Conservation (phyloP, 2,888 invertebrate genomes). For the Chymomyza fuscimana region DNA sequence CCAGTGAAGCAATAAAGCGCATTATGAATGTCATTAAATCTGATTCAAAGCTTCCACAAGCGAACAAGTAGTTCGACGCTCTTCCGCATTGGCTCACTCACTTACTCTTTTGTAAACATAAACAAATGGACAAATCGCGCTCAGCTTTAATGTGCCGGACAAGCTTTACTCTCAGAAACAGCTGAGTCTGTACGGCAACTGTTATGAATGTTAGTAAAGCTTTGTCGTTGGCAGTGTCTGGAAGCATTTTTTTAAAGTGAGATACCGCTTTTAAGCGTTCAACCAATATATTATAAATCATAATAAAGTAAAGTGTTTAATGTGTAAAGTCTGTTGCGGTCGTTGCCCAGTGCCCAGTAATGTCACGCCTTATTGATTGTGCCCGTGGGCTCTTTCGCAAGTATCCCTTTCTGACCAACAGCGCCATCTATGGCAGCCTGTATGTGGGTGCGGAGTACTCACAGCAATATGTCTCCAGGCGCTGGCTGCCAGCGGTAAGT, state of each 20-base stretch:
- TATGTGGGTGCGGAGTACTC: constrained; percentile 90
- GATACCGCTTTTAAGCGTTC: background rate
- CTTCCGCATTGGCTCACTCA: background rate
- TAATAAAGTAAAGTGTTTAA: background rate
- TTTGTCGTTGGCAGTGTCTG: background rate
- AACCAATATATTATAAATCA: background rate
- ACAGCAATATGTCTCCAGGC: constrained; percentile 87
- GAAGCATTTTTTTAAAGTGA: background rate
- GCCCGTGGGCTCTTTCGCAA: constrained; percentile 78
- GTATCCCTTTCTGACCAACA: constrained; percentile 82
- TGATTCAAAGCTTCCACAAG: background rate
- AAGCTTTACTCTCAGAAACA: background rate
- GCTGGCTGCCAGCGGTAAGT: constrained; percentile 82
- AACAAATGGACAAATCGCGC: background rate
- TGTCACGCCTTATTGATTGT: constrained; percentile 60
- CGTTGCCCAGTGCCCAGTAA: constrained; percentile 25
- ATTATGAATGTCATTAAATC: background rate
- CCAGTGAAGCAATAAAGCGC: background rate
- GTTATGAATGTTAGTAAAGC: background rate
- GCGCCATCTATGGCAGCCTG: constrained; percentile 86
- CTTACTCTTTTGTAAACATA: background rate
- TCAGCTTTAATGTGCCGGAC: background rate
- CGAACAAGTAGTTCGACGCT: background rate
- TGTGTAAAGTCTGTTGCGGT: background rate
- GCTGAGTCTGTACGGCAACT: background rate